Base-by-base conservation (phyloP, 1,140 invertebrate species). In the Copidosoma floridanum region DNA sequence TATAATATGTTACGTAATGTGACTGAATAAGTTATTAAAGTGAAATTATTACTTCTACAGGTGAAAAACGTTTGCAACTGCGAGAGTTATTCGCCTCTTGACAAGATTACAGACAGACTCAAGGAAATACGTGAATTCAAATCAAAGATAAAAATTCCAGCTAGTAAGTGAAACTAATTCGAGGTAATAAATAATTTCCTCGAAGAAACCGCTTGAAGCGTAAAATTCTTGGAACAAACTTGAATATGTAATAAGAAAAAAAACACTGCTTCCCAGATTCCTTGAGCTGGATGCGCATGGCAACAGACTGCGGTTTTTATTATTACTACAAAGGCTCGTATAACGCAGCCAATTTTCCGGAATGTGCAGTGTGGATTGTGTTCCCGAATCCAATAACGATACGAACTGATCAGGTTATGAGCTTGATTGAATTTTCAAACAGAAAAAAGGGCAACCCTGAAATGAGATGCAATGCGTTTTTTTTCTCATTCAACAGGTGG, bases 321-420 rank as follows among this genome's bases (percentile, higher is more conserved):
- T 89, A 83, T 66, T 80, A 83, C 1, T 90, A 90, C 71, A 77
- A 83, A 52, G 90, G 89, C 16, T 89, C 88, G 2, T 77, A 89
- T 21, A 90, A 89, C 11, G 85, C 11, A 14, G 83, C 83, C 18
- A 82, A 83, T 1, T 89, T 85, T 67, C 82, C 82, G 43, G 88
- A 89, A 67, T 85, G 84, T 65, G 88, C 87, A 44, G 83, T 81
- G 2, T 92, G 88, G 88, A 89, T 89, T 11, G 80, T 92, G 6
- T 91, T 92, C 70, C 84, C 88, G 24, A 81, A 87, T 5, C 84
- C 88, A 2, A 85, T 93, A 51, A 80, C 86, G 53, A 81, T 92
- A 20, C 88, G 87, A 5, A 68, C 82, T 16, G 78, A 85, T 40
- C 90, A 94, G 82, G 88, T n/a, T 93, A 61, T 61, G 65, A 58